A percentile compares a stretch with the other conserved stretches of the same genome.
These are phyloP conservation scores for Bryconaethiops microstoma DNA, from an alignment of 2,797 vertebrate genomes.

Conservation along the genomic window DNA sequence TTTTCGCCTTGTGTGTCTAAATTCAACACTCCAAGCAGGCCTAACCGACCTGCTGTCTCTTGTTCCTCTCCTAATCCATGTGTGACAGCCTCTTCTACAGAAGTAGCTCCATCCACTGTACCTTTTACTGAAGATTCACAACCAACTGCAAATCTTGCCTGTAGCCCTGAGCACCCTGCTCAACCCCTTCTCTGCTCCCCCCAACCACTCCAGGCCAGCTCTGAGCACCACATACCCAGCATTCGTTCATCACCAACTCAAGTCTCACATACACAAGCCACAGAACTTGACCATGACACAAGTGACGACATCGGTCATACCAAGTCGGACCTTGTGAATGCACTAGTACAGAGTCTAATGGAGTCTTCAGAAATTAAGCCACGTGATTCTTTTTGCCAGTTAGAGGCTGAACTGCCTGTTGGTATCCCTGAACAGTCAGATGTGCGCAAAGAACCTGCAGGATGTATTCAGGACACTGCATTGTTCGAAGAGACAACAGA, in stretches of 20 bases:
- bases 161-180: conserved; percentile 48
- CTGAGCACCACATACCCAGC: conserved; percentile 29
- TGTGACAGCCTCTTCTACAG: conserved; percentile 55
- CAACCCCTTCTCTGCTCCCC: conserved; percentile 43
- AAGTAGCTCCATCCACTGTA: conserved; percentile 30
- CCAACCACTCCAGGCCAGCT: conserved; percentile 32
- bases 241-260: neutral
- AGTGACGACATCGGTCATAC: conserved; percentile 37
- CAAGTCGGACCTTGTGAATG: conserved; percentile 19
- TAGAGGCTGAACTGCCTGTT: conserved; percentile 1
- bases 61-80: conserved; percentile 22
- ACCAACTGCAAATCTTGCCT: conserved; percentile 14
- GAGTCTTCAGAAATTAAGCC: neutral
- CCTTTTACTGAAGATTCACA: conserved; percentile 54
- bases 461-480: conserved; percentile 9
- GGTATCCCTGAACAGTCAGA: conserved; percentile 1
- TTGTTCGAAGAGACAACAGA: conserved; percentile 19
- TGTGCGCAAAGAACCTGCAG: neutral
- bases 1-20: conserved; percentile 61
- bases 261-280: neutral
- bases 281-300: conserved; percentile 32
- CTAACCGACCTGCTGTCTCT: neutral
- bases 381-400: conserved; percentile 13
- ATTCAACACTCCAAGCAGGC: conserved; percentile 48
- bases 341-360: conserved; percentile 17